Percentiles rank a stretch among this genome's conserved stretches.
These are phyloP conservation scores for Pristionchus arcanus DNA, from an alignment of 2,888 invertebrate species.

Conservation along the genomic window DNA sequence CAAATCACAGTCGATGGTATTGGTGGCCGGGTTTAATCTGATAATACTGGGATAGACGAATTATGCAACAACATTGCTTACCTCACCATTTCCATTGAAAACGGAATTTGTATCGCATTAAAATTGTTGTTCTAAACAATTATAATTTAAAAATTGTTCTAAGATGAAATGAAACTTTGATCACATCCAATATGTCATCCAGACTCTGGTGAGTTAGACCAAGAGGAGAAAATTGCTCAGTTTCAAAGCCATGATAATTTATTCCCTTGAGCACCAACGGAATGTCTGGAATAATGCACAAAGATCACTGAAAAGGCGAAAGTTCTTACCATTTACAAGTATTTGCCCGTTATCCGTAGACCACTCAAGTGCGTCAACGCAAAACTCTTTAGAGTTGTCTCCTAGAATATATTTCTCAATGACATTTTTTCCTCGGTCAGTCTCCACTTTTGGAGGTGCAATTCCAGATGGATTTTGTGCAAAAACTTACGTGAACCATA, in stretches of 20 bases:
- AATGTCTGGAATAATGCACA: too few relatives aligned
- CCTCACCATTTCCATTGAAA: not conserved
- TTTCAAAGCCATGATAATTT: not conserved
- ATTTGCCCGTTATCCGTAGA: too few relatives aligned
- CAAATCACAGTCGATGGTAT: not conserved
- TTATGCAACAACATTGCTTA: not conserved
- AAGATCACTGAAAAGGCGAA: too few relatives aligned
- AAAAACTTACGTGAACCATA: too few relatives aligned
- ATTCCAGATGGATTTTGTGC: too few relatives aligned
- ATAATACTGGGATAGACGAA: not conserved
- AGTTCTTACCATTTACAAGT: too few relatives aligned
- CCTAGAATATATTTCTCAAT: too few relatives aligned
- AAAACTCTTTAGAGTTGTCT: too few relatives aligned
- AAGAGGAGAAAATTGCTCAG: not conserved
- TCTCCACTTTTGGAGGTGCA: too few relatives aligned
- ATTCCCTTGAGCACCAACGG: not conserved
- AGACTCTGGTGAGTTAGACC: not conserved
- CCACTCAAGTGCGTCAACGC: too few relatives aligned
- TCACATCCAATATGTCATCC: not conserved
- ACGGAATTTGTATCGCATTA: not conserved
- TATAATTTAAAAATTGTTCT: not conserved
- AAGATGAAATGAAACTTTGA: not conserved
- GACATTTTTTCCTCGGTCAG: too few relatives aligned
- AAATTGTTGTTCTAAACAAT: not conserved
- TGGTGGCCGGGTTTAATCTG: not conserved